These are phyloP conservation scores for Dicrostonyx torquatus DNA, from an alignment of 2,797 vertebrate species.

Conservation along the genomic window DNA sequence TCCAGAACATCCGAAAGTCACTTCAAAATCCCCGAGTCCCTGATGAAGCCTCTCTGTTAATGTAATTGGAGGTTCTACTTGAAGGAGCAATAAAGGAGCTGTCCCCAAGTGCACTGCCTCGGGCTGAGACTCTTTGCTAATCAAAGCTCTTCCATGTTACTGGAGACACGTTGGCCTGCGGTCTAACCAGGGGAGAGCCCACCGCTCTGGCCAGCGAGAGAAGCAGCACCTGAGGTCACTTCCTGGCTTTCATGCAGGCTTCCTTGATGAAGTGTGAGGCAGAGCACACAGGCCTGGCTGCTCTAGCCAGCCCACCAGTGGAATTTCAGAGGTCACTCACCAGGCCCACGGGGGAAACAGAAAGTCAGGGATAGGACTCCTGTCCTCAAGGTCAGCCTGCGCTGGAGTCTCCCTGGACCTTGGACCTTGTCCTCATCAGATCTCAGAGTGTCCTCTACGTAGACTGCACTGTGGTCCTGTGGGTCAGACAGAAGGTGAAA, in stretches of 20 bases:
- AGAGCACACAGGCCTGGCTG: background rate
- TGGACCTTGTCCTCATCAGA: accelerated
- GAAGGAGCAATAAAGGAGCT: slow-evolving; percentile 91
- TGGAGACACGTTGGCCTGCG: accelerated
- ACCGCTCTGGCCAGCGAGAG: background rate
- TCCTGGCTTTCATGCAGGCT: background rate
- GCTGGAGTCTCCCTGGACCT: accelerated
- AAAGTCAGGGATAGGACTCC: background rate
- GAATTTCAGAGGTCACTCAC: background rate
- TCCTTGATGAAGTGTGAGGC: background rate
- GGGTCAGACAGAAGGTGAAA: background rate
- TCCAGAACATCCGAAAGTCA: slow-evolving; percentile 86
- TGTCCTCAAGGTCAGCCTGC: background rate
- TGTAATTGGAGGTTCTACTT: slow-evolving; percentile 92
- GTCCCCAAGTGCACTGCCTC: slow-evolving; percentile 86
- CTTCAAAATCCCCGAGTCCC: slow-evolving; percentile 90
- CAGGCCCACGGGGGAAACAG: background rate
- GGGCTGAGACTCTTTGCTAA: slow-evolving; percentile 87
- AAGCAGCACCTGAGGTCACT: background rate
- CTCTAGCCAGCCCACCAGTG: background rate
- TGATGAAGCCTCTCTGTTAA: slow-evolving; percentile 93
- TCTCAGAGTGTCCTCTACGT: background rate
- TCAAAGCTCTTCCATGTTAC: slow-evolving; percentile 63
- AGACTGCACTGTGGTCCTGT: background rate
- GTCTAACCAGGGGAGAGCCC: background rate